Evolutionary conservation across 2,797 vertebrate genomes (phyloP).

Genomic region (Hoplostethus atlanticus): DNA sequence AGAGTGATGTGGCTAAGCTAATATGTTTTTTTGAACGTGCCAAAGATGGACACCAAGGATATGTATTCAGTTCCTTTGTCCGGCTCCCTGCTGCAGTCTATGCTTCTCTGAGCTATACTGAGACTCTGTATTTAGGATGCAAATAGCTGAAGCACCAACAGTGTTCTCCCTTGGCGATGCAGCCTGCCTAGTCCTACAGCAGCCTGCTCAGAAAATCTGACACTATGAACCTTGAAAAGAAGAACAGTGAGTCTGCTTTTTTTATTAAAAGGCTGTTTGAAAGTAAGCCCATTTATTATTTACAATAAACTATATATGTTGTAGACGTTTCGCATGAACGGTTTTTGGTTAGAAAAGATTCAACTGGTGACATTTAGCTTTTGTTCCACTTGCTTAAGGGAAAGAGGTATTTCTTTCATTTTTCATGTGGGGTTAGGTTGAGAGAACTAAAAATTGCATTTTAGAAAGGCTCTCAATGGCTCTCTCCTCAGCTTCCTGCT

Average conservation of each 20-base stretch:
- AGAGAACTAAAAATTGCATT: conserved; percentile 59
- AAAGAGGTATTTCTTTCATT: conserved; percentile 65
- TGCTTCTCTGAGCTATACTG: neutral
- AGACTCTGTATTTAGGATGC: conserved; percentile 14
- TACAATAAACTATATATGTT: conserved; percentile 63
- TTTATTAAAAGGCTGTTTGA: conserved; percentile 59
- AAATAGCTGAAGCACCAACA: neutral
- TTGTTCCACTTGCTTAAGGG: conserved; percentile 63
- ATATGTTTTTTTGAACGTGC: conserved; percentile 23
- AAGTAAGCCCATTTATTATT: conserved; percentile 76
- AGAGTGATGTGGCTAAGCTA: conserved; percentile 31
- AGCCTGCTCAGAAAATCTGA: conserved; percentile 44
- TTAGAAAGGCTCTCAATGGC: conserved; percentile 26
- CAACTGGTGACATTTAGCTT: conserved; percentile 79
- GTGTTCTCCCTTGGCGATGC: conserved; percentile 15
- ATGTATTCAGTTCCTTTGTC: neutral
- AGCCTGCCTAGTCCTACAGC: conserved; percentile 7
- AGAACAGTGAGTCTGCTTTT: conserved; percentile 9
- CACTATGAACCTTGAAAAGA: conserved; percentile 51
- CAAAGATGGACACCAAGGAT: conserved; percentile 30
- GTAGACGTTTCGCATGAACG: conserved; percentile 67
- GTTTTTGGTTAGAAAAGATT: conserved; percentile 61
- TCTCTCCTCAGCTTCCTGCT: conserved; percentile 34
- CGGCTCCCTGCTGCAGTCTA: neutral
- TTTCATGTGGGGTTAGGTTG: conserved; percentile 60